A percentile compares a stretch with the other conserved stretches of the same genome.
Conservation (phyloP, 2,797 vertebrate genomes). For the Liasis olivaceus region DNA sequence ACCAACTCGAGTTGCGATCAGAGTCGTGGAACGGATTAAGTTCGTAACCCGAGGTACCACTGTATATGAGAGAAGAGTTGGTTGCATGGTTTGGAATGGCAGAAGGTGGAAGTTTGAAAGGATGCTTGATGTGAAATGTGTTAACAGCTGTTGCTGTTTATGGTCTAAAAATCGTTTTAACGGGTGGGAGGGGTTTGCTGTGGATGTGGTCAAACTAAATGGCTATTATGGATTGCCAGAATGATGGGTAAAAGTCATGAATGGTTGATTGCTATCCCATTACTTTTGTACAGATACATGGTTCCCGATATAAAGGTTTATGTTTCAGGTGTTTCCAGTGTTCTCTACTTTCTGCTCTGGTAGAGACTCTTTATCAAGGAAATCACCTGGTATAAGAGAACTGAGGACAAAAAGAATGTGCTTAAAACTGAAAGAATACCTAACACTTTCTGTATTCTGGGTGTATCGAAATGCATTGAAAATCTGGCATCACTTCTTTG, state of each 20-base stretch:
- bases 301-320: neutral
- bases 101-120: slow-evolving; percentile 6
- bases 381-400: neutral
- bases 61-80: neutral
- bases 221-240: slow-evolving; percentile 1
- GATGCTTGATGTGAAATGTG: neutral
- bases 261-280: neutral
- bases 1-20: too few relatives aligned
- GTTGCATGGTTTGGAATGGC: neutral
- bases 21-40: too few relatives aligned
- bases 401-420: neutral
- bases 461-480: neutral
- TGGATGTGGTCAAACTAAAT: slow-evolving; percentile 47
- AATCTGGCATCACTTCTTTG: slow-evolving; percentile 22
- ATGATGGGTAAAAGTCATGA: neutral
- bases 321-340: neutral
- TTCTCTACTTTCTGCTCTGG: neutral
- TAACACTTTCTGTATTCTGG: neutral
- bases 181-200: neutral
- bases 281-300: neutral
- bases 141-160: slow-evolving; percentile 8
- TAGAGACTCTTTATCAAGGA: neutral
- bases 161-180: slow-evolving; percentile 10
- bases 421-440: neutral
- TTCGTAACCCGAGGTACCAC: too few relatives aligned